Evolutionary conservation across 2,888 invertebrate species (phyloP).

Genomic region (Biston stratarius): DNA sequence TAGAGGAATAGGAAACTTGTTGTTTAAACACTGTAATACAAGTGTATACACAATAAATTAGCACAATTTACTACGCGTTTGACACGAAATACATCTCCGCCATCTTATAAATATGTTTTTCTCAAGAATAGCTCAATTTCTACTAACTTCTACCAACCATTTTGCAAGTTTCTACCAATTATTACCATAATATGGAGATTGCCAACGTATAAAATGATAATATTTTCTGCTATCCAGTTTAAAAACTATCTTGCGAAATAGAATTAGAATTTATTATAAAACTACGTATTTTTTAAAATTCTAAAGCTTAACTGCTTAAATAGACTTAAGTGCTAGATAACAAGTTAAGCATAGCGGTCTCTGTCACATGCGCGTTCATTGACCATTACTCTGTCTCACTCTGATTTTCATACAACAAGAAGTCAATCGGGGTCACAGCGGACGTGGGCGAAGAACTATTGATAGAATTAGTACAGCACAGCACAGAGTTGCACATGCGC

Average conservation of each 20-base stretch:
- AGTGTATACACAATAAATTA: background rate
- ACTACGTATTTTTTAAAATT: no score
- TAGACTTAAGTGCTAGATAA: no score
- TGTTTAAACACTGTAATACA: background rate
- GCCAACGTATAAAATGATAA: conserved; percentile 16
- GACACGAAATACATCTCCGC: conserved; percentile 30
- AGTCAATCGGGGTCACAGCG: conserved; percentile 23
- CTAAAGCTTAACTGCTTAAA: no score
- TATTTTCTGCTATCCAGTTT: background rate
- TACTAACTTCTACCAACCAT: conserved; percentile 15
- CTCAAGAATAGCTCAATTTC: conserved; percentile 1
- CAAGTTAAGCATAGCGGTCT: no score
- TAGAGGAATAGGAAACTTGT: background rate
- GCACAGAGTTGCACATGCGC: conserved; percentile 26
- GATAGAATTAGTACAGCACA: conserved; percentile 24
- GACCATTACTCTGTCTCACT: conserved; percentile 9
- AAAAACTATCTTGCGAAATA: background rate
- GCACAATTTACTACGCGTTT: background rate
- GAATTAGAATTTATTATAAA: background rate
- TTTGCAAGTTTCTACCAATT: conserved; percentile 26
- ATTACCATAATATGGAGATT: conserved; percentile 32
- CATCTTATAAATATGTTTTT: conserved; percentile 32
- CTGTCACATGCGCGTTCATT: background rate
- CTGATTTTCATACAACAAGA: conserved; percentile 12
- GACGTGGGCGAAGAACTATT: conserved; percentile 18